phyloP scores from a whole-genome alignment of 1,140 invertebrate species.

The Oreohelix idahoensis region DNA sequence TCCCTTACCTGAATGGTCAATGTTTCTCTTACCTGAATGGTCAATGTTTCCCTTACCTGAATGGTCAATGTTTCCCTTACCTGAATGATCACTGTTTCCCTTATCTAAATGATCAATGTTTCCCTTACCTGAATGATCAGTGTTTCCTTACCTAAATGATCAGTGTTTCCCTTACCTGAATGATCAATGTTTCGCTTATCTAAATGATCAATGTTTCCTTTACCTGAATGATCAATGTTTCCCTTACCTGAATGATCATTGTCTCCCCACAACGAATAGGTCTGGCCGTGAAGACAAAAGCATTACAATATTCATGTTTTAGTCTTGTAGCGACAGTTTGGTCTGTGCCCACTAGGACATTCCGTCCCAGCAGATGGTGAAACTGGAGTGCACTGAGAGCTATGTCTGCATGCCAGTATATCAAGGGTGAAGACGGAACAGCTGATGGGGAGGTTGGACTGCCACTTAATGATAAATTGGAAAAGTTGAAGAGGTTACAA shows the following conservation, averaged over 20 bases:
- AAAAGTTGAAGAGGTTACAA: constrained; percentile 31
- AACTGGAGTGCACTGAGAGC: constrained; percentile 63
- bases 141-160: too few species aligned
- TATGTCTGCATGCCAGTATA: constrained; percentile 52
- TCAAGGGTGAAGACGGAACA: background rate
- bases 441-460: background rate
- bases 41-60: too few species aligned
- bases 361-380: constrained; percentile 83
- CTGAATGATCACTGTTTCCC: too few species aligned
- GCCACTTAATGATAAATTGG: background rate
- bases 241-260: constrained; percentile 82
- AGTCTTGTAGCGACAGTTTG: constrained; percentile 85
- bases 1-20: too few species aligned
- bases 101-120: too few species aligned
- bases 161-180: too few species aligned
- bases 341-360: constrained; percentile 79
- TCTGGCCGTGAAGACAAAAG: constrained; percentile 91
- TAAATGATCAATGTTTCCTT: too few species aligned
- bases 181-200: too few species aligned
- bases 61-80: too few species aligned
- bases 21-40: too few species aligned
- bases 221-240: too few species aligned
- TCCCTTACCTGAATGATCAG: too few species aligned
- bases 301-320: constrained; percentile 92
- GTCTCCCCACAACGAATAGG: constrained; percentile 89